Evolutionary conservation across 2,888 invertebrate species (phyloP).

Genomic region (Ametastegia equiseti): DNA sequence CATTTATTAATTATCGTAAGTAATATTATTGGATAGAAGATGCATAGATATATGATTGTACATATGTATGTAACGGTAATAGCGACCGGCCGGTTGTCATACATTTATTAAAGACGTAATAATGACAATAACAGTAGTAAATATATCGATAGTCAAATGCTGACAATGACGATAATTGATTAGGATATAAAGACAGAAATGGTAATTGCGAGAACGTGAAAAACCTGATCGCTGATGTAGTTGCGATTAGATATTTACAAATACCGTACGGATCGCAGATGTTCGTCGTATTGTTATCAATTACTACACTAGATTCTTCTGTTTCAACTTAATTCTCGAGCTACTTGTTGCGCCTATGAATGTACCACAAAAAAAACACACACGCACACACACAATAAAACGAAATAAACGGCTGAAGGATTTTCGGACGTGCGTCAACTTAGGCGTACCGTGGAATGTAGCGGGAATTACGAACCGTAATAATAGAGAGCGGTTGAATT

Average conservation of each 20-base stretch:
- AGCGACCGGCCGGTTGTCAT: not conserved
- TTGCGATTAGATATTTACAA: not conserved
- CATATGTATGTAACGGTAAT: no score
- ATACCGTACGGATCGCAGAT: not conserved
- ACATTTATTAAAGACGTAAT: not conserved
- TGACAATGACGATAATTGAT: not conserved
- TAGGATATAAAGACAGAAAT: not conserved
- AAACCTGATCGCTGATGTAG: not conserved
- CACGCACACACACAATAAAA: no score
- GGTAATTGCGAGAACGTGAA: not conserved
- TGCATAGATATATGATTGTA: no score
- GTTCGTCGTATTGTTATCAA: not conserved
- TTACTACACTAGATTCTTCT: not conserved
- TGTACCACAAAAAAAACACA: not conserved
- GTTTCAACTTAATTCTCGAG: not conserved
- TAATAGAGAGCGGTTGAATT: not conserved
- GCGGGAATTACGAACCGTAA: not conserved
- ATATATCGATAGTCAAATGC: not conserved
- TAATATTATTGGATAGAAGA: no score
- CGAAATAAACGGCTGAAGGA: not conserved
- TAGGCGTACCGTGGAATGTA: not conserved
- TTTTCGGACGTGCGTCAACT: not conserved
- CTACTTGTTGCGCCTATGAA: not conserved
- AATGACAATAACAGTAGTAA: conserved; percentile 15
- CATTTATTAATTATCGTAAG: not conserved